Evolutionary conservation across 2,797 vertebrate genomes (phyloP).

Genomic region (Adelosebastes latens): DNA sequence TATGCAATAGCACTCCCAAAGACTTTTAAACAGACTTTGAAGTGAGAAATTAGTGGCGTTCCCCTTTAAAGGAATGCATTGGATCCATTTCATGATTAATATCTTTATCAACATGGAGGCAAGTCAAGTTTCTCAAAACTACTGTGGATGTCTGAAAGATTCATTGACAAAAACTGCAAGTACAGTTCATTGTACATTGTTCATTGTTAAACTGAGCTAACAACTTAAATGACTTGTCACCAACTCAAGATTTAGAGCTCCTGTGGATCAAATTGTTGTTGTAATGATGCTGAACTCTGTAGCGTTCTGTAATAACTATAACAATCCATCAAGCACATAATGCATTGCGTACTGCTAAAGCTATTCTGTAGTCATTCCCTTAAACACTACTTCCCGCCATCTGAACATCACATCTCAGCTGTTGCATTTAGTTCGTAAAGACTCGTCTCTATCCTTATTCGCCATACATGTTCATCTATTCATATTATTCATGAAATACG

Average conservation of each 20-base stretch:
- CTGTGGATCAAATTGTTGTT: not conserved
- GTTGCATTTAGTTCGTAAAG: not conserved
- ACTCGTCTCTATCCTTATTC: constrained; percentile 8
- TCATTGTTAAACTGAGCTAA: not conserved
- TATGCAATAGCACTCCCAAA: not conserved
- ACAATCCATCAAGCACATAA: not conserved
- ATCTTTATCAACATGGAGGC: not conserved
- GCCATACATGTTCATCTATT: not conserved
- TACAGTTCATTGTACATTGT: not conserved
- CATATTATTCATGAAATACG: constrained; percentile 20
- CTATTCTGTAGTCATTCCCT: not conserved
- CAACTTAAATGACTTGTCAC: constrained; percentile 4
- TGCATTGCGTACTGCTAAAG: not conserved
- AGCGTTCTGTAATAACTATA: not conserved
- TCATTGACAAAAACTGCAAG: not conserved
- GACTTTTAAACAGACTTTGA: not conserved
- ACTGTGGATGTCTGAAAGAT: not conserved
- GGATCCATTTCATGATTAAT: not conserved
- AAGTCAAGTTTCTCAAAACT: not conserved
- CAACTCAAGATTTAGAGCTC: not conserved
- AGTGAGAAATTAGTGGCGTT: not conserved
- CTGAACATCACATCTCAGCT: not conserved
- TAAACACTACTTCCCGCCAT: not conserved
- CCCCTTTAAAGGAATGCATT: not conserved
- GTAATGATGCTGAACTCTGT: constrained; percentile 10